Percentiles rank a stretch among this genome's conserved stretches.
Evolutionary conservation across 2,888 invertebrate species (phyloP).

Genomic region (Coenonympha arcania): DNA sequence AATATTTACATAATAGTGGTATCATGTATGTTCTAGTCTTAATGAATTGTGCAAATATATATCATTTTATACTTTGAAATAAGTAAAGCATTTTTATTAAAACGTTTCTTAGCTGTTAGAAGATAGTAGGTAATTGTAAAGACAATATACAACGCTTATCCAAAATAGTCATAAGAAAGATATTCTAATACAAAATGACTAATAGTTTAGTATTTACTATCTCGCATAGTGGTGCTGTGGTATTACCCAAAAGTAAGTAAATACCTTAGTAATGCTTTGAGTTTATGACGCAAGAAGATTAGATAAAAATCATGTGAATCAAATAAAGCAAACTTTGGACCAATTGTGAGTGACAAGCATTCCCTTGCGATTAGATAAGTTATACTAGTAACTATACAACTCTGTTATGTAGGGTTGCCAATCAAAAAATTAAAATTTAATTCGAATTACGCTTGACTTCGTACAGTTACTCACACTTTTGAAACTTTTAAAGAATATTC

Average conservation of each 20-base stretch:
- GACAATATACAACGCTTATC: background rate
- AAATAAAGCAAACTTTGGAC: conserved; percentile 6
- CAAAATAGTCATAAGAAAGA: background rate
- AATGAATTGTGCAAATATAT: background rate
- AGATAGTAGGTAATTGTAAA: background rate
- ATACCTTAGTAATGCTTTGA: background rate
- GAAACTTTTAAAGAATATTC: too few species aligned
- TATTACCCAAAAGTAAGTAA: background rate
- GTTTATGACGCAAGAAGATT: conserved; percentile 1
- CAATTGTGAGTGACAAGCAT: background rate
- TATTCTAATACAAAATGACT: background rate
- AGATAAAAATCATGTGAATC: background rate
- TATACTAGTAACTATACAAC: too few species aligned
- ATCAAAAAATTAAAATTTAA: too few species aligned
- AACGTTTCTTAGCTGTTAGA: background rate
- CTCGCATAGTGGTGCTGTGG: background rate
- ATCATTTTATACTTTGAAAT: background rate
- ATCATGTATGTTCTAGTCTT: background rate
- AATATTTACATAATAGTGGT: background rate
- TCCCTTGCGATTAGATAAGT: conserved; percentile 9
- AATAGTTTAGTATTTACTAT: too few species aligned
- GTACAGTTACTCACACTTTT: too few species aligned
- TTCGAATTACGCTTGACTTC: too few species aligned
- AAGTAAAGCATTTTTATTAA: background rate
- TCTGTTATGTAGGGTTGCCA: background rate